A percentile compares a stretch with the other conserved stretches of the same genome.
Evolutionary conservation across 2,113 vertebrate species (phyloP).

Genomic region (Macheiramphus alcinus): DNA sequence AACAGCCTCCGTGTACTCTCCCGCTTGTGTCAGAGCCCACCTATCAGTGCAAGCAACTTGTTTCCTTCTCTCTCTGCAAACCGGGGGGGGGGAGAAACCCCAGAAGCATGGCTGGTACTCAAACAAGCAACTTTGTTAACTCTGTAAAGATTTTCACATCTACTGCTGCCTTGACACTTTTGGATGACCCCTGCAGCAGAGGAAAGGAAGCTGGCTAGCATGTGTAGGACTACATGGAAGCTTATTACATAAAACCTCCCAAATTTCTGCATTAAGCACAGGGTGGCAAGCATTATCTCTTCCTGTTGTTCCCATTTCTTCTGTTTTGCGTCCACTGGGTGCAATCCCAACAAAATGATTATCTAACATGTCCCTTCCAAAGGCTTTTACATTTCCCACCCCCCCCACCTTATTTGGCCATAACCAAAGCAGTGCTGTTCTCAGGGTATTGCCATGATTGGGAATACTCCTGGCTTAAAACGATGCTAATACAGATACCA

Average conservation of each 20-base stretch:
- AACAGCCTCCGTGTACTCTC: rapidly evolving
- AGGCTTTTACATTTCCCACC: background rate
- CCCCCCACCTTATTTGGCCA: background rate
- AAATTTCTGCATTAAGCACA: background rate
- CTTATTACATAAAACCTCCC: background rate
- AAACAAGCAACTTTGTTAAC: background rate
- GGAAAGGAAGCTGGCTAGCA: background rate
- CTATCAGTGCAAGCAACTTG: too few species aligned
- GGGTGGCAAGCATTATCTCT: background rate
- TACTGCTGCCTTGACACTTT: background rate
- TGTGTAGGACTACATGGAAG: background rate
- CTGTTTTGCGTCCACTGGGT: background rate
- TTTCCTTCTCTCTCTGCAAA: background rate
- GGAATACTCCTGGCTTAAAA: background rate
- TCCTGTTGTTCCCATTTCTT: background rate
- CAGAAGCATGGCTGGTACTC: background rate
- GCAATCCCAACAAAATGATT: background rate
- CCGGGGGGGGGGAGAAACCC: background rate
- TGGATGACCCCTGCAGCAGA: background rate
- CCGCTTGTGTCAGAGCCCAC: background rate
- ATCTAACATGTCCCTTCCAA: background rate
- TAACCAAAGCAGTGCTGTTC: background rate
- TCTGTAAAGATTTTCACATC: background rate
- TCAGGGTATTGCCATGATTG: background rate
- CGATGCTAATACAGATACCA: background rate